phyloP scores from a whole-genome alignment of 2,888 invertebrate genomes.

The Torymus texanus region DNA sequence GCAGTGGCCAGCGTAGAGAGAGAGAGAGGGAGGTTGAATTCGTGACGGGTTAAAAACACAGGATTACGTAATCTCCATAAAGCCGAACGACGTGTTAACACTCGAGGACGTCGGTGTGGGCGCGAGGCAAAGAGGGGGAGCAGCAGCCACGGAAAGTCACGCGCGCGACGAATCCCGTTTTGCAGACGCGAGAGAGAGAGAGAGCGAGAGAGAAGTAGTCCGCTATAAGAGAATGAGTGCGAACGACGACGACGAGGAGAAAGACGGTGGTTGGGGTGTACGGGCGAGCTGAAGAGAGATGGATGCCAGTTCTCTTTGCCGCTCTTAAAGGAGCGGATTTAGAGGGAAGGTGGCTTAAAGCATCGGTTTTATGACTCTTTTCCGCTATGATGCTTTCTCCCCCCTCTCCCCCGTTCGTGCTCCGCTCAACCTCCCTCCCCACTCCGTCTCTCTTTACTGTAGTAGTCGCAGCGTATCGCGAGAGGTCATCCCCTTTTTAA shows the following conservation, averaged over 20 bases:
- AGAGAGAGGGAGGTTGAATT: slow-evolving; percentile 49
- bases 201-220: not conserved
- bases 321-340: slow-evolving; percentile 44
- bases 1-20: slow-evolving; percentile 2
- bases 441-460: not conserved
- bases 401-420: not conserved
- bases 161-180: slow-evolving; percentile 50
- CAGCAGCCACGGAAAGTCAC: slow-evolving; percentile 53
- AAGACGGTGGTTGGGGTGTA: no score
- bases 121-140: not conserved
- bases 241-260: no score
- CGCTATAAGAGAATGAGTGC: not conserved
- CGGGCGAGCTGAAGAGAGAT: no score
- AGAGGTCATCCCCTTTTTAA: slow-evolving; percentile 27
- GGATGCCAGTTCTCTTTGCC: not conserved
- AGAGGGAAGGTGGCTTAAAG: slow-evolving; percentile 45
- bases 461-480: slow-evolving; percentile 1
- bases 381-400: slow-evolving; percentile 40
- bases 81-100: slow-evolving; percentile 59
- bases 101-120: slow-evolving; percentile 28
- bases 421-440: not conserved
- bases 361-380: slow-evolving; percentile 55
- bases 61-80: slow-evolving; percentile 64
- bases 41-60: slow-evolving; percentile 55
- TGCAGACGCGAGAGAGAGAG: slow-evolving; percentile 29